These are phyloP conservation scores for Lithophane leautieri DNA, from an alignment of 2,888 invertebrate genomes.

Conservation along the genomic window DNA sequence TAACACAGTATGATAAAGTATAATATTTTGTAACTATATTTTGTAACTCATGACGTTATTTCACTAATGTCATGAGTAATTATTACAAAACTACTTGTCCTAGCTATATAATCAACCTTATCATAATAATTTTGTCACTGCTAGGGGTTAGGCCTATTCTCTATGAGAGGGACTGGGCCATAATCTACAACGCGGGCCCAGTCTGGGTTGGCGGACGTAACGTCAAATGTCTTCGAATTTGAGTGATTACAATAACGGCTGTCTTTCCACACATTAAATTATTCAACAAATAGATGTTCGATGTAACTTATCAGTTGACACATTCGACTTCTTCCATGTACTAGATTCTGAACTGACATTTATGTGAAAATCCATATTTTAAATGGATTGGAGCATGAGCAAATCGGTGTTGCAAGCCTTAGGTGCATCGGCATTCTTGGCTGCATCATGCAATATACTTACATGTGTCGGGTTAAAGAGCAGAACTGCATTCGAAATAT, in stretches of 20 bases:
- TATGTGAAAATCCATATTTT: conserved; percentile 10
- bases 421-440: conserved; percentile 21
- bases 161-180: too few species aligned
- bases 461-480: conserved; percentile 26
- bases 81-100: not conserved
- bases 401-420: conserved; percentile 45
- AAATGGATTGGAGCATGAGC: conserved; percentile 37
- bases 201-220: rapidly evolving
- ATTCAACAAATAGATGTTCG: not conserved
- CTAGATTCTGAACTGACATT: conserved; percentile 5
- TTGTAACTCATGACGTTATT: not conserved
- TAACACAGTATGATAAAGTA: not conserved
- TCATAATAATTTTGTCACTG: not conserved
- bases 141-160: not conserved
- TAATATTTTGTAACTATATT: too few species aligned
- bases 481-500: conserved; percentile 7
- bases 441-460: conserved; percentile 11
- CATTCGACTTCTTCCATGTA: not conserved
- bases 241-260: not conserved
- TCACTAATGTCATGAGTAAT: not conserved
- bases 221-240: not conserved
- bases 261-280: not conserved
- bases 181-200: not conserved
- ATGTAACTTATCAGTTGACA: not conserved
- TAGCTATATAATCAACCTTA: not conserved